A percentile compares a stretch with the other conserved stretches of the same genome.
phyloP scores from a whole-genome alignment of 1,140 invertebrate species.

The Sinonovacula constricta region DNA sequence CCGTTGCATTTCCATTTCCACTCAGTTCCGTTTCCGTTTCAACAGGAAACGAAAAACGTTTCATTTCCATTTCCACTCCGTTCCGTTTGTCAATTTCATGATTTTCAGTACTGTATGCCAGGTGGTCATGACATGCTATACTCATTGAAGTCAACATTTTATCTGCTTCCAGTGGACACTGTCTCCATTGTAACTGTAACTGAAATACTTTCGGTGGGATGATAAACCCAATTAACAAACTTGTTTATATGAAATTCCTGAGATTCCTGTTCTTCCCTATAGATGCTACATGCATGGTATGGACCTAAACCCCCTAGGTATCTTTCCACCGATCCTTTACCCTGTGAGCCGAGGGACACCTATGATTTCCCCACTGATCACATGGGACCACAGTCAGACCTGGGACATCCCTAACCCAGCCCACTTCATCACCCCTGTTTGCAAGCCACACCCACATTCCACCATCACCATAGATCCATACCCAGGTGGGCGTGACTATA shows the following conservation, averaged over 20 bases:
- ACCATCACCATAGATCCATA: slow-evolving; percentile 83
- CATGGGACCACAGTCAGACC: slow-evolving; percentile 91
- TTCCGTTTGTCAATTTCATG: too few relatives aligned
- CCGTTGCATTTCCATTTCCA: too few relatives aligned
- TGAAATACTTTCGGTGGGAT: too few relatives aligned
- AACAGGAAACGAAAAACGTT: too few relatives aligned
- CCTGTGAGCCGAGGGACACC: slow-evolving; percentile 94
- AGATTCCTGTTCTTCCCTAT: slow-evolving; percentile 56
- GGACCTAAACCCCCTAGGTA: slow-evolving; percentile 85
- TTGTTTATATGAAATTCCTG: not conserved
- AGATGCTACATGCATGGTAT: slow-evolving; percentile 89
- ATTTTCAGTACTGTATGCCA: too few relatives aligned
- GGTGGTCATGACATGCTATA: not conserved
- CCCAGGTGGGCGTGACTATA: slow-evolving; percentile 84
- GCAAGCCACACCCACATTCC: slow-evolving; percentile 64
- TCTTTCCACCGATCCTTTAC: slow-evolving; percentile 87
- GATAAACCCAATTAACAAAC: too few relatives aligned
- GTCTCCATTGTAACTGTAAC: not conserved
- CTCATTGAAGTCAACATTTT: not conserved
- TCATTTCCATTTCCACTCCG: too few relatives aligned
- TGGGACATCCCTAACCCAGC: slow-evolving; percentile 78
- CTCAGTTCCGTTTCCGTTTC: too few relatives aligned
- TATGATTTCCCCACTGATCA: slow-evolving; percentile 88
- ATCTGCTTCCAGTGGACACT: not conserved
- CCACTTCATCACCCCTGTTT: slow-evolving; percentile 67